Conservation (phyloP, 2,888 invertebrate species). For the Podabrus alpinus region DNA sequence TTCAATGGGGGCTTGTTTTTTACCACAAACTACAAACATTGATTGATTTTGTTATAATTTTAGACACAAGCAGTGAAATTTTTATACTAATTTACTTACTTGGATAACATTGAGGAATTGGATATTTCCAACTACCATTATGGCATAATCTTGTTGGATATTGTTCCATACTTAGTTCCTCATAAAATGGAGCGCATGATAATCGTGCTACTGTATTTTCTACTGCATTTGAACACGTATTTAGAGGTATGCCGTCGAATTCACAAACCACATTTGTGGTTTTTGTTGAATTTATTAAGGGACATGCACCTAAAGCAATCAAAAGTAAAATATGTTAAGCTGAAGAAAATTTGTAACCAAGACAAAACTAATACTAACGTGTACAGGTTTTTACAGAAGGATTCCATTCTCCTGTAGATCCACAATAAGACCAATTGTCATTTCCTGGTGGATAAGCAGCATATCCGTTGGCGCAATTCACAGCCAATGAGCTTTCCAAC, state of each 20-base stretch:
- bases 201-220: slow-evolving; percentile 37
- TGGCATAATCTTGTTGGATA: slow-evolving; percentile 6
- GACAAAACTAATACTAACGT: too few relatives aligned
- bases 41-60: too few relatives aligned
- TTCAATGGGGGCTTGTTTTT: slow-evolving; percentile 36
- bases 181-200: slow-evolving; percentile 41
- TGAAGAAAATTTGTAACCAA: too few relatives aligned
- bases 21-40: slow-evolving; percentile 43
- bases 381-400: too few relatives aligned
- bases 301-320: background rate
- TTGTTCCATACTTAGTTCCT: slow-evolving; percentile 23
- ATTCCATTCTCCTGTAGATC: too few relatives aligned
- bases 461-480: too few relatives aligned
- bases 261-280: slow-evolving; percentile 10
- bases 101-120: slow-evolving; percentile 14
- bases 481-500: too few relatives aligned
- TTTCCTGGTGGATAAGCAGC: too few relatives aligned
- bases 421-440: too few relatives aligned
- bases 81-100: background rate
- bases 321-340: too few relatives aligned
- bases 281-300: background rate
- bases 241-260: background rate
- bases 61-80: background rate
- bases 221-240: slow-evolving; percentile 27
- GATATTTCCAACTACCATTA: slow-evolving; percentile 16